These are phyloP conservation scores for Malacoctenus gilli DNA, from an alignment of 2,797 vertebrate species.

Conservation along the genomic window DNA sequence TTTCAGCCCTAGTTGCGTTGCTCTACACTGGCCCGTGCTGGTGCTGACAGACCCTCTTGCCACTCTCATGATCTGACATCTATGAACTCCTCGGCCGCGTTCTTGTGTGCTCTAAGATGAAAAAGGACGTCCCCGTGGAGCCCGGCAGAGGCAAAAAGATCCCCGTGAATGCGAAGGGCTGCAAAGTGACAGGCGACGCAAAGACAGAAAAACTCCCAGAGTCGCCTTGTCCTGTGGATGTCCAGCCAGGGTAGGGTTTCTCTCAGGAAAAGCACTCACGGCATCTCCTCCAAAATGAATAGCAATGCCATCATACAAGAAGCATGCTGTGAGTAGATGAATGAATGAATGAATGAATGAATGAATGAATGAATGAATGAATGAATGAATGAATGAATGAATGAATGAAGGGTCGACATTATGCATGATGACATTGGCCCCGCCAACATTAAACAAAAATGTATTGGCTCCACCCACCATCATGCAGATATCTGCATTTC, in stretches of 20 bases:
- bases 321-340: too few species aligned
- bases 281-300: too few species aligned
- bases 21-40: not conserved
- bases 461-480: too few species aligned
- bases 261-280: not conserved
- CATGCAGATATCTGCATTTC: too few species aligned
- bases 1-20: too few species aligned
- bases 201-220: constrained; percentile 24
- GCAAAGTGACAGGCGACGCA: constrained; percentile 29
- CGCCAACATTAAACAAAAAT: too few species aligned
- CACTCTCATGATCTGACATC: not conserved
- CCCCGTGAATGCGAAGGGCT: constrained; percentile 43
- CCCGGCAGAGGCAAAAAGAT: constrained; percentile 62
- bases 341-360: too few species aligned
- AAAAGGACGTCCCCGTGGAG: constrained; percentile 40
- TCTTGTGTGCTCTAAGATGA: constrained; percentile 40
- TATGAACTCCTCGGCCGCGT: not conserved
- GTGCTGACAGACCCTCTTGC: not conserved
- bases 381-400: too few species aligned
- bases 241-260: constrained; percentile 75
- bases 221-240: constrained; percentile 55
- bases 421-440: too few species aligned
- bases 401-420: too few species aligned
- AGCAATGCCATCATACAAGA: too few species aligned
- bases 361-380: too few species aligned